Evolutionary conservation across 2,888 invertebrate species (phyloP), one percentile per base, ranked within the genome.

Genomic region (Salticus scenicus): DNA sequence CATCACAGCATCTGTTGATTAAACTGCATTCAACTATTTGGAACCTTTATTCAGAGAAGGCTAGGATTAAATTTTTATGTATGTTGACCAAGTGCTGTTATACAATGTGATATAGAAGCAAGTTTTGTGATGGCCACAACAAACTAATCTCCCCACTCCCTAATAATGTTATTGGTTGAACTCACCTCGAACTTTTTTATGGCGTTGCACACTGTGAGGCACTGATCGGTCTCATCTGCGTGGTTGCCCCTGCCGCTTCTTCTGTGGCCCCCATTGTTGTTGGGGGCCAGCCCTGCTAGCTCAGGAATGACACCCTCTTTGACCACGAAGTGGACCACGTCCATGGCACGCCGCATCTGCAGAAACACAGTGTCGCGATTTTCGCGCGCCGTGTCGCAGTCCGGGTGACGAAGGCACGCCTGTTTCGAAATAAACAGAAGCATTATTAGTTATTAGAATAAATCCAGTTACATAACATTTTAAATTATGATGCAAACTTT

Each of bases 281-380:
- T 76, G 70, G 74, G 81, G 20, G 87, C 78, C 57, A 80, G 70
- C 12, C 87, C 84, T 14, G 87, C 87, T 57, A 88, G 70, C 70
- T 86, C 82, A 10, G 88, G 88, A 42, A 88, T 78, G 66, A 98
- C 95, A 14, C 98, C 98, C 91, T 99, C 98, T 90, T 98, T 96
- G 69, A 98, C 97, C 84, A 99, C 98, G 92, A 96, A 97, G 92
- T 98, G 98, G 89, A 99, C 97, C 88, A 98, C 94, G 92, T 99
- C 98, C 95, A 99, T 96, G 33, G 99, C 98, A 88, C 97, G 94
- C 87, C 98, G 93, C 96, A 99, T 99, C 92, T 98, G 98, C n/a
- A 88, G 73, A 73, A 97, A 93, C 69, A 99, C 98, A 0, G 98
- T 98, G 91, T 99, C 98, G 8, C 99, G 94, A 92, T 98, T 99